phyloP scores from a whole-genome alignment of 1,140 invertebrate genomes.

The Tetragonula clypearis region DNA sequence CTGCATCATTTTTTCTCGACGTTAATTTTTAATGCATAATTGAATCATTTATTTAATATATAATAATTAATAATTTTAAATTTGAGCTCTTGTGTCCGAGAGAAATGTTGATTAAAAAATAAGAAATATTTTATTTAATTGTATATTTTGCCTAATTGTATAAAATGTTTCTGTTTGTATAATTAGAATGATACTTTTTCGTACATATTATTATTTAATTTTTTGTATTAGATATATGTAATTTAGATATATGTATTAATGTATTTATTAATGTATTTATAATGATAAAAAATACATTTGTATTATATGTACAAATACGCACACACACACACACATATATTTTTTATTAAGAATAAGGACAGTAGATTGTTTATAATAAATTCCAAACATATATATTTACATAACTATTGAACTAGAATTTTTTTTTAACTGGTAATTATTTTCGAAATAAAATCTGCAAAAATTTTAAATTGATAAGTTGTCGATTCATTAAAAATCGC shows the following conservation, averaged over 20 bases:
- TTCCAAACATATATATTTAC: not conserved
- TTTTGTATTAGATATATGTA: not conserved
- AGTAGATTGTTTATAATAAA: no score
- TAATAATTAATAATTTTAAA: not conserved
- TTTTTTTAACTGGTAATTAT: not conserved
- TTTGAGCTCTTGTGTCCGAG: not conserved
- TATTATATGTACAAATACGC: no score
- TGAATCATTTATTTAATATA: not conserved
- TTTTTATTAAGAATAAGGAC: not conserved
- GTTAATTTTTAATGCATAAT: no score
- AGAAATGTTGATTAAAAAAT: not conserved
- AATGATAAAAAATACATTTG: no score
- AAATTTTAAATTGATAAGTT: not conserved
- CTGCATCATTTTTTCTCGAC: no score
- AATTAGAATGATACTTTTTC: not conserved
- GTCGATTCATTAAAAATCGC: not conserved
- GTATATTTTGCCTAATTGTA: no score
- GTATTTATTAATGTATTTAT: no score
- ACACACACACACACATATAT: no score
- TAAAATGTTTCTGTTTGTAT: not conserved
- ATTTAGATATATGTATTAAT: not conserved
- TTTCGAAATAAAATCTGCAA: not conserved
- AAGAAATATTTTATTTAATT: not conserved
- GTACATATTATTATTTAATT: not conserved
- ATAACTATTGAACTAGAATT: not conserved